Base-by-base conservation (phyloP, 2,797 vertebrate genomes). In the Tamandua tetradactyla region DNA sequence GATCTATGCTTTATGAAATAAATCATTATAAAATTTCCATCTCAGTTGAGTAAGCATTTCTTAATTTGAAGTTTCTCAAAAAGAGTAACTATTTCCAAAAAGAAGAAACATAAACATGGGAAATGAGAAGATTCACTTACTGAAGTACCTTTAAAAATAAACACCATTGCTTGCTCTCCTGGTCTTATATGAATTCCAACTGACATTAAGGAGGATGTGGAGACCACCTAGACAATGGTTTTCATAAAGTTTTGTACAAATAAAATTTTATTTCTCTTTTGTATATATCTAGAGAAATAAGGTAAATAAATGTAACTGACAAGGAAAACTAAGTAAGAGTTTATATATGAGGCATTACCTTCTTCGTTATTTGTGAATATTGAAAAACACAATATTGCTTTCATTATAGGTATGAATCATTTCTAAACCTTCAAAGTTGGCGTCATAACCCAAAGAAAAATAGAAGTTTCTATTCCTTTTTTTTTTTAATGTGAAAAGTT, bases 81-180 rank as follows among this genome's bases (percentile, higher is more conserved):
- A 91, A 80, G 7, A 96, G 96, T 97, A 96, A 96, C 96, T 98
- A 96, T 71, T 95, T 94, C 62, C 80, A 95, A 97, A 94, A 96
- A 94, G 10, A 95, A 96, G 61, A 97, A 92, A 94, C 89, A 93
- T 62, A 94, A 97, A 91, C 95, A 96, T 92, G 69, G 96, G 44
- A 94, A 98, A 96, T 76, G 62, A 82, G 93, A 91, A 75, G 86
- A 96, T 96, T 96, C 94, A 68, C 97, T 98, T 97, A 94, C 90
- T 92, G 72, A 97, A 64, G 40, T 97, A 95, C 89, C 95, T 90
- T 98, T 96, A 92, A 98, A 98, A 97, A 96, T 97, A 98, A 98
- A 94, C 75, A 97, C 23, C 27, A 81, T 92, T 37, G 72, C 62
- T n/a, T 44, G 9, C 89, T 84, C 72, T 66, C 13, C 22, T 37